A percentile compares a stretch with the other conserved stretches of the same genome.
Conservation (phyloP, 1,140 invertebrate genomes). For the Oreohelix idahoensis region DNA sequence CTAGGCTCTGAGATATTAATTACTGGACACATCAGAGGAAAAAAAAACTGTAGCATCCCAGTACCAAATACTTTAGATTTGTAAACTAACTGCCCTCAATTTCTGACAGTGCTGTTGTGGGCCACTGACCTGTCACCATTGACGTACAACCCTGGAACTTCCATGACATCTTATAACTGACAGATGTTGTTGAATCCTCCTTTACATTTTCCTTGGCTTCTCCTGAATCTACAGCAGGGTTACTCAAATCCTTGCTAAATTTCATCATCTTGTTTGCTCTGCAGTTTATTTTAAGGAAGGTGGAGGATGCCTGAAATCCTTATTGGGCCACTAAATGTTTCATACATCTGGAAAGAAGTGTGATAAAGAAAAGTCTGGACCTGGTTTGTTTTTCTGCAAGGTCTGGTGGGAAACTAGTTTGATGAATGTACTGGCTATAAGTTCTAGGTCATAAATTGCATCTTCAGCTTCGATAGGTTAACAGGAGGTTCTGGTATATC, state of each 20-base stretch:
- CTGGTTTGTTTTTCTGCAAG: slow-evolving; percentile 20
- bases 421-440: no score
- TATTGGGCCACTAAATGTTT: not conserved
- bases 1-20: no score
- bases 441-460: no score
- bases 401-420: no score
- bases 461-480: no score
- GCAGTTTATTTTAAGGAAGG: not conserved
- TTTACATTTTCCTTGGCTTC: not conserved
- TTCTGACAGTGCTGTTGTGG: no score
- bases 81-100: no score
- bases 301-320: not conserved
- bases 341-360: not conserved
- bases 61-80: no score
- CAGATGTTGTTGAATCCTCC: not conserved
- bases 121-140: no score
- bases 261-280: not conserved
- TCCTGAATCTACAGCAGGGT: not conserved
- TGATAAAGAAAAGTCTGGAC: not conserved
- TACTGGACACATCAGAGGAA: no score
- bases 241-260: not conserved
- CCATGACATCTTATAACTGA: slow-evolving; percentile 4
- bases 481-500: no score
- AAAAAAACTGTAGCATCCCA: no score
- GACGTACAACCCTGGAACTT: slow-evolving; percentile 17